These are phyloP conservation scores for Ictalurus furcatus DNA, from an alignment of 2,113 vertebrate genomes.

Conservation along the genomic window DNA sequence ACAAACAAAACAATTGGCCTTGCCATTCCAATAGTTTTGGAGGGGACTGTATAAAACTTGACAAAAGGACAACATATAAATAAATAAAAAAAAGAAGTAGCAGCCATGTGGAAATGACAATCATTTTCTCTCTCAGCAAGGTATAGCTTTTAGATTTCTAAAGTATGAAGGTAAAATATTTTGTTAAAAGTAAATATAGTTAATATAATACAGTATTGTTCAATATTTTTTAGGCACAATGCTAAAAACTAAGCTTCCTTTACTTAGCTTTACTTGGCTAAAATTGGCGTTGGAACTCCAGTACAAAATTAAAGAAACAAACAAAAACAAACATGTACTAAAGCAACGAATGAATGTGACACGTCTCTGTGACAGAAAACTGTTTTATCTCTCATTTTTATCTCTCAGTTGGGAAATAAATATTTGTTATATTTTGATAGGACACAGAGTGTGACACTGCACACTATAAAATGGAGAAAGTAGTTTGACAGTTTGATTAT, in stretches of 20 bases:
- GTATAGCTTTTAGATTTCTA: neutral
- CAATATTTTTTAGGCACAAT: neutral
- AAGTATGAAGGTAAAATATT: neutral
- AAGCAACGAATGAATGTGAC: neutral
- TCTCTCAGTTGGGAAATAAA: neutral
- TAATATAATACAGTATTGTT: neutral
- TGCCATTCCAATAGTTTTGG: too few relatives aligned
- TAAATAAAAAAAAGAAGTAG: neutral
- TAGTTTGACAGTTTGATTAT: conserved; percentile 20
- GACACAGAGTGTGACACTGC: neutral
- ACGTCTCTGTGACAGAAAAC: neutral
- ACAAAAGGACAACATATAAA: neutral
- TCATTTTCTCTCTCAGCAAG: neutral
- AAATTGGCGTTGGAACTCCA: neutral
- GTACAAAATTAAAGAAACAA: neutral
- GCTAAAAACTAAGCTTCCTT: neutral
- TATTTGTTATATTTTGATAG: neutral
- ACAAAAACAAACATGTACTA: too few relatives aligned
- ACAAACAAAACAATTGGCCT: too few relatives aligned
- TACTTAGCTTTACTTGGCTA: neutral
- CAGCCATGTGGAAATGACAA: neutral
- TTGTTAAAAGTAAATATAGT: neutral
- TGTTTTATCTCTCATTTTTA: neutral
- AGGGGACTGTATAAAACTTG: too few relatives aligned
- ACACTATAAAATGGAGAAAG: neutral